Base-by-base conservation (phyloP, 1,140 invertebrate species). In the Daktulosphaira vitifoliae region DNA sequence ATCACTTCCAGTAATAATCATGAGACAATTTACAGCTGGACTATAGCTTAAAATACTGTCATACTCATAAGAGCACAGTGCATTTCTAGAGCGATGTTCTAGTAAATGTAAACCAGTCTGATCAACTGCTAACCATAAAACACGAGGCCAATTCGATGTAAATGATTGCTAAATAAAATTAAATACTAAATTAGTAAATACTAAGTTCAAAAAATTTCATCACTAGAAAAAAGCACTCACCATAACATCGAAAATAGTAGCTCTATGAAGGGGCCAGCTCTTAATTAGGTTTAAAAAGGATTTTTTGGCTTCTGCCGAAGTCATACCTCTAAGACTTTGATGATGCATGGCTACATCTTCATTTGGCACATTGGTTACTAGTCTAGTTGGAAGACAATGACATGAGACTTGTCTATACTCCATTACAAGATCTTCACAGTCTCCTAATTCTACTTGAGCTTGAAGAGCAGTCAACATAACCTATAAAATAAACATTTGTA, bases 211-310 rank as follows among this genome's bases (percentile, higher is more conserved):
- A 33, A 5, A 15, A 26, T 52, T 8, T 52, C 16, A 22, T n/a
- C 33, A 22, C 15, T 42, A 51, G 13, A 54, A n/a, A n/a, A n/a
- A n/a, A n/a, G n/a, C 23, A 68, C 71, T 75, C 76, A 89, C 86
- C 82, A 92, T 91, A 23, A 96, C 93, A 75, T 96, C 92, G 75
- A 94, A 97, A 69, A 97, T 89, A 6, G 91, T 94, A 3, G 92
- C 90, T 69, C 88, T 84, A 69, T 96, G 90, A 44, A 96, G 78
- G 8, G 90, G 90, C 92, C 92, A 96, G 51, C 87, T 89, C 74
- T 91, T 87, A 59, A 96, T 90, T 5, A 96, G 78, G 75, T 94
- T 94, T n/a, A 98, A 80, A 72, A 96, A 94, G 2, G 90, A 84
- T 74, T 95, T 88, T 73, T 95, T 92, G 1, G 92, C 87, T 75